Percentiles rank a stretch among this genome's conserved stretches.
Conservation (phyloP, 2,888 invertebrate genomes). For the Neoitamus cyanurus region DNA sequence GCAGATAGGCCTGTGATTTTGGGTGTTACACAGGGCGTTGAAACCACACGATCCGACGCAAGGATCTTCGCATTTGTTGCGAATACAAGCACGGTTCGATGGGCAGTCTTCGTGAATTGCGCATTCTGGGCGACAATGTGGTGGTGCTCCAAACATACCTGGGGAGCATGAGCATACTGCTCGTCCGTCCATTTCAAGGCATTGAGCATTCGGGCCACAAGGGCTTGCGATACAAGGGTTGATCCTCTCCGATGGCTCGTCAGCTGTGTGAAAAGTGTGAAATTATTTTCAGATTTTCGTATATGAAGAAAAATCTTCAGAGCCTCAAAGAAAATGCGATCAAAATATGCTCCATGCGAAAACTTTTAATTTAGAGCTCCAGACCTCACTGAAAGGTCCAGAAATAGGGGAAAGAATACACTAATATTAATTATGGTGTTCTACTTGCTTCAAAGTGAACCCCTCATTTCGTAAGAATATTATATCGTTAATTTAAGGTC, state of each 20-base stretch:
- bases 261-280: constrained; percentile 61
- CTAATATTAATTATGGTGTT: too few species aligned
- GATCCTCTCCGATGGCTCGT: constrained; percentile 66
- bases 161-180: constrained; percentile 80
- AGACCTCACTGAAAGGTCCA: too few species aligned
- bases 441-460: too few species aligned
- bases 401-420: too few species aligned
- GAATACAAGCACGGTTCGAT: constrained; percentile 77
- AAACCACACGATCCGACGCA: constrained; percentile 81
- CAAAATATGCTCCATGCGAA: too few species aligned
- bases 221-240: constrained; percentile 79
- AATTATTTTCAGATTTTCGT: background rate
- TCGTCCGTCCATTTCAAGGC: constrained; percentile 74
- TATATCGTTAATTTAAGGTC: too few species aligned
- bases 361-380: too few species aligned
- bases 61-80: constrained; percentile 78
- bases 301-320: too few species aligned
- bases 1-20: constrained; percentile 80
- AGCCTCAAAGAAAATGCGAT: too few species aligned
- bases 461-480: too few species aligned
- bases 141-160: constrained; percentile 82
- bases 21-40: constrained; percentile 76
- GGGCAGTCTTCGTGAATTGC: constrained; percentile 79
- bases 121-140: constrained; percentile 82
- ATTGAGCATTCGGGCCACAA: constrained; percentile 82